phyloP scores from a whole-genome alignment of 53 echinoderm and acorn worm genomes.

The Holothuria leucospilota region DNA sequence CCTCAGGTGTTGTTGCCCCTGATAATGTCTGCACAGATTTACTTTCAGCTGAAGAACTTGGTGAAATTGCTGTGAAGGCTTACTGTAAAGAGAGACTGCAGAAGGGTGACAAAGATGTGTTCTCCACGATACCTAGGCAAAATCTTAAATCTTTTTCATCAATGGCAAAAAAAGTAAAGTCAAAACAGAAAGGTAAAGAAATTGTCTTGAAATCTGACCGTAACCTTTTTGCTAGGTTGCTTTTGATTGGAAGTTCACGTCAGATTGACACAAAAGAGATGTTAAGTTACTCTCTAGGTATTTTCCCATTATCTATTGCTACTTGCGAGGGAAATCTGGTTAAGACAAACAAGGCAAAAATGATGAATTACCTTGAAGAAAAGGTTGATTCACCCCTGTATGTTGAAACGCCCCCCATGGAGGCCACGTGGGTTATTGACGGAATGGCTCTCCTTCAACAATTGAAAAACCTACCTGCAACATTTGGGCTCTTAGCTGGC shows the following conservation, averaged over 20 bases:
- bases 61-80: conserved; percentile 26
- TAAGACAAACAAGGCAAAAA: conserved; percentile 51
- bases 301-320: conserved; percentile 47
- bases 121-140: neutral
- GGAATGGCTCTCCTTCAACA: conserved; percentile 54
- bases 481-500: conserved; percentile 41
- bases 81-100: conserved; percentile 50
- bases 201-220: conserved; percentile 35
- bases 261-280: conserved; percentile 44
- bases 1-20: conserved; percentile 48
- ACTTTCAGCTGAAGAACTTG: conserved; percentile 20
- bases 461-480: conserved; percentile 53
- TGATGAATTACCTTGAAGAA: conserved; percentile 49
- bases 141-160: conserved; percentile 43
- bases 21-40: conserved; percentile 28
- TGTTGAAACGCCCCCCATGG: conserved; percentile 32
- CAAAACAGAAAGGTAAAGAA: conserved; percentile 44
- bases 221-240: conserved; percentile 48
- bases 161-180: conserved; percentile 25
- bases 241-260: conserved; percentile 42
- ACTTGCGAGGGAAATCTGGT: conserved; percentile 46
- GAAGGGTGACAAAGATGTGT: conserved; percentile 34
- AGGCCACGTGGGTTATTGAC: conserved; percentile 45
- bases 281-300: conserved; percentile 33
- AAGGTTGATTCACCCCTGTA: conserved; percentile 39